Evolutionary conservation across 2,113 vertebrate species (phyloP).

Genomic region (Charadrius vociferus): DNA sequence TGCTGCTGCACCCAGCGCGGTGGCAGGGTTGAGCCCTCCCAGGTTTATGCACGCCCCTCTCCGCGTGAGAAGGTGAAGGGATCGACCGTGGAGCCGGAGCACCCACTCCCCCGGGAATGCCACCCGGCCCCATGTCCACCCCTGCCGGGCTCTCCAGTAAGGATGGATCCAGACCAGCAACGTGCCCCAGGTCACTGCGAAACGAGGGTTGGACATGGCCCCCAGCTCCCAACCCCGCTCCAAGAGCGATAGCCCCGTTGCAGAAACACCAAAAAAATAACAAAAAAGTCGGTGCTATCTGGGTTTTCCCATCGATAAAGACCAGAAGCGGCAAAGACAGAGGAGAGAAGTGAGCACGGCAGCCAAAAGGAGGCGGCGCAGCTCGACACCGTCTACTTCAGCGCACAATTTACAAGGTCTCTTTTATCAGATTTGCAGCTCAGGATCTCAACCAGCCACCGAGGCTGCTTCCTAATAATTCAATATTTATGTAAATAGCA

Average conservation of each 20-base stretch:
- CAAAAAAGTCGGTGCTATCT: accelerated
- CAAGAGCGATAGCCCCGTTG: no score
- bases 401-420: neutral
- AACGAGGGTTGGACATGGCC: neutral
- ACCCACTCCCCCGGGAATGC: accelerated
- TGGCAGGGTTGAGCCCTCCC: neutral
- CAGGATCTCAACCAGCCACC: neutral
- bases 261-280: neutral
- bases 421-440: neutral
- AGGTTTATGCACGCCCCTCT: neutral
- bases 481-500: constrained; percentile 12
- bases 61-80: no score
- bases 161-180: neutral
- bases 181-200: neutral
- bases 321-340: neutral
- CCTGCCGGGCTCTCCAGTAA: neutral
- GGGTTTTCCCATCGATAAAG: neutral
- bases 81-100: no score
- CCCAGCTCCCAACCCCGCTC: neutral
- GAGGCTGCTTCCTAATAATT: constrained; percentile 1
- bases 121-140: no score
- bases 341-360: neutral
- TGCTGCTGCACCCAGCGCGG: neutral
- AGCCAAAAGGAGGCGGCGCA: neutral
- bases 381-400: neutral